Conservation (phyloP, 2,113 vertebrate genomes). For the Loxodonta africana region DNA sequence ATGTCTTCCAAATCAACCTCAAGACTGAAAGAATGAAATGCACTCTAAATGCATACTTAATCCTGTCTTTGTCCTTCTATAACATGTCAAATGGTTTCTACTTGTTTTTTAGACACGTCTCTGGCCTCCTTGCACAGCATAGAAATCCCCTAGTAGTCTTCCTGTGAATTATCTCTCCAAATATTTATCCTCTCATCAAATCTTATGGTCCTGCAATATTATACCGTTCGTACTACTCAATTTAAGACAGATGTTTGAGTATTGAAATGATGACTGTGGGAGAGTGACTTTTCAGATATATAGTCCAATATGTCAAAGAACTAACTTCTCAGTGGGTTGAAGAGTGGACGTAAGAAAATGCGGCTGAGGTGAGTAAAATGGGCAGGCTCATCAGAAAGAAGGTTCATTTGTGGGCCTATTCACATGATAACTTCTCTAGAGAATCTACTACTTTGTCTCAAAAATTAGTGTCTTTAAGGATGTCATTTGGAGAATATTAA, state of each 20-base stretch:
- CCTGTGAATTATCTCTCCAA: neutral
- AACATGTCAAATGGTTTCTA: neutral
- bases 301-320: neutral
- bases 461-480: neutral
- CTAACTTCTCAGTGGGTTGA: neutral
- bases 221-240: neutral
- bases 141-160: neutral
- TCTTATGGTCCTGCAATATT: too few species aligned
- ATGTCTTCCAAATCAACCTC: neutral
- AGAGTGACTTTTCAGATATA: neutral
- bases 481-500: neutral
- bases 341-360: too few species aligned
- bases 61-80: neutral
- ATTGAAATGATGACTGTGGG: neutral
- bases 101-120: neutral
- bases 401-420: neutral
- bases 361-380: neutral
- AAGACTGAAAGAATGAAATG: neutral
- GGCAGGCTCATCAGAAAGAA: neutral
- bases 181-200: neutral
- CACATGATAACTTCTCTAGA: neutral
- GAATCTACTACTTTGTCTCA: neutral
- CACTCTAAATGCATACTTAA: neutral
- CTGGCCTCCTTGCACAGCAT: accelerated
- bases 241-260: neutral